These are phyloP conservation scores for Melitaea cinxia DNA, from an alignment of 1,140 invertebrate genomes.

Conservation along the genomic window DNA sequence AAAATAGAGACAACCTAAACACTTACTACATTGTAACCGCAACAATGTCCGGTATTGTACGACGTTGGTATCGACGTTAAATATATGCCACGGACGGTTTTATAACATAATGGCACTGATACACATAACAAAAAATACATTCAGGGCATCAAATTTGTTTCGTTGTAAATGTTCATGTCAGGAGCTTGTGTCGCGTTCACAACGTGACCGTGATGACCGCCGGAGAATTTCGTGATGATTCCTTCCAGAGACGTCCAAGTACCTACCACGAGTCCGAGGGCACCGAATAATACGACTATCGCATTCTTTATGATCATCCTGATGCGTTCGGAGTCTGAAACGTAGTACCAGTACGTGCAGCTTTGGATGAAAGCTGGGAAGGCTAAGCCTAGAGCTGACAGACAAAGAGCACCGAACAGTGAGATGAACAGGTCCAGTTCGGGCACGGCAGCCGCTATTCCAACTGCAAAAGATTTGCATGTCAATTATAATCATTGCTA, in stretches of 20 bases:
- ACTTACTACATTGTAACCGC: not conserved
- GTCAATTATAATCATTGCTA: too few species aligned
- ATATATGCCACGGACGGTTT: slow-evolving; percentile 50
- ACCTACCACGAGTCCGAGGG: slow-evolving; percentile 86
- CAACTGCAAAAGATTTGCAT: slow-evolving; percentile 84
- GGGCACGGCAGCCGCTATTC: slow-evolving; percentile 89
- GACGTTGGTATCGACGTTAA: slow-evolving; percentile 38
- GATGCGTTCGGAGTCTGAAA: slow-evolving; percentile 68
- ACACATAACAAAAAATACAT: slow-evolving; percentile 13
- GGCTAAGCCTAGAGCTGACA: slow-evolving; percentile 92
- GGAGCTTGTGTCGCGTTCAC: slow-evolving; percentile 38
- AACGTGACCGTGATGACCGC: slow-evolving; percentile 1
- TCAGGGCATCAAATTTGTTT: slow-evolving; percentile 43
- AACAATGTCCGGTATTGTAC: slow-evolving; percentile 16
- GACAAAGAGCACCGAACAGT: slow-evolving; percentile 92
- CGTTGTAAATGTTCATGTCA: slow-evolving; percentile 24
- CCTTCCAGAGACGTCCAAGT: slow-evolving; percentile 86
- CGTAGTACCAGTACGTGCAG: slow-evolving; percentile 84
- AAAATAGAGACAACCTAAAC: slow-evolving; percentile 5
- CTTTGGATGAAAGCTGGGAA: slow-evolving; percentile 93
- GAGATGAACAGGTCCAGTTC: slow-evolving; percentile 94
- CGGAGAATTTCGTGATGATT: slow-evolving; percentile 83
- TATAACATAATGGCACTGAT: slow-evolving; percentile 46
- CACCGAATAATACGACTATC: slow-evolving; percentile 86
- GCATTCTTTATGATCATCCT: slow-evolving; percentile 86